Evolutionary conservation across 1,140 invertebrate genomes (phyloP).

Genomic region (Mylabris phalerata): DNA sequence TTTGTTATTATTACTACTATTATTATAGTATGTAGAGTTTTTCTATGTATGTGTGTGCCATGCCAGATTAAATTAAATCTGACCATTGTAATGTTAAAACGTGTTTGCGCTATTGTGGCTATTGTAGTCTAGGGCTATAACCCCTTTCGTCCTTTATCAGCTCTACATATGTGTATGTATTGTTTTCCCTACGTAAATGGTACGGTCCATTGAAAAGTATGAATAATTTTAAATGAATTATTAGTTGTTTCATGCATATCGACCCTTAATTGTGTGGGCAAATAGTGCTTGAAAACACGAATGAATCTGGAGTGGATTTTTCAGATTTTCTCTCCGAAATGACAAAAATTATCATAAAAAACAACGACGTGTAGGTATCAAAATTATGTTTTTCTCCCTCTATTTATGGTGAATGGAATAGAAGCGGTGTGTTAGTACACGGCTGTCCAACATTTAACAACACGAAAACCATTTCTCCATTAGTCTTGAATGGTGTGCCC

Average conservation of each 20-base stretch:
- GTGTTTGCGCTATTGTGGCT: conserved; percentile 22
- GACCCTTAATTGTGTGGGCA: conserved; percentile 4
- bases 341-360: too few species aligned
- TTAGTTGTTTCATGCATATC: conserved; percentile 16
- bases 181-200: conserved; percentile 20
- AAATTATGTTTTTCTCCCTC: too few species aligned
- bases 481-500: conserved; percentile 15
- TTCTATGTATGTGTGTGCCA: not conserved
- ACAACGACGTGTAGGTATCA: too few species aligned
- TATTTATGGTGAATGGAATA: too few species aligned
- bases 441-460: too few species aligned
- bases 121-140: conserved; percentile 16
- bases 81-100: conserved; percentile 22
- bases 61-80: conserved; percentile 25
- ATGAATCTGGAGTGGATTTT: too few species aligned
- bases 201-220: conserved; percentile 23
- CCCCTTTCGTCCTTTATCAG: conserved; percentile 14
- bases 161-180: conserved; percentile 13
- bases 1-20: too few species aligned
- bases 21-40: too few species aligned
- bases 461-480: conserved; percentile 10
- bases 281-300: too few species aligned
- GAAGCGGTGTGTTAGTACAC: too few species aligned
- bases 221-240: conserved; percentile 26
- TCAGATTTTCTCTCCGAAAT: too few species aligned